Base-by-base conservation (phyloP, 2,888 invertebrate genomes). In the Papilio protenor region DNA sequence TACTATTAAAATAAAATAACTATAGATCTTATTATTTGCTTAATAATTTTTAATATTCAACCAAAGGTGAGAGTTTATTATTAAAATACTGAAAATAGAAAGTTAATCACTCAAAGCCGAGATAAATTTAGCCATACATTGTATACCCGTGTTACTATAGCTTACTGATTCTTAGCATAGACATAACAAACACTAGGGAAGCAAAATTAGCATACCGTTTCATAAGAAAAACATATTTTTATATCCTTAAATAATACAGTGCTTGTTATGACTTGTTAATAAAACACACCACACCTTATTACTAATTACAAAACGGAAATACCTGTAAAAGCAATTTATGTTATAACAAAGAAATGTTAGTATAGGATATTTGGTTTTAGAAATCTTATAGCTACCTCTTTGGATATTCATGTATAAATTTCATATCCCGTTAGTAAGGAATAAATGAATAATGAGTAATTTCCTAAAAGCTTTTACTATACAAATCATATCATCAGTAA, bases 251-350 rank as follows among this genome's bases (percentile, higher is more conserved):
- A 75, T 40, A 55, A 47, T 72, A 72, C 61, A 75, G 72, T 76
- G 78, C 76, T 78, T 76, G 78, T 78, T 78, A 79, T 80, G 77
- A 81, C 79, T 81, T 77, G 80, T 82, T 77, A 77, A 77, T 79
- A 79, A 76, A 89, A 90, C 92, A 94, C 92, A 93, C 92, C 94
- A 94, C 93, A 93, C 93, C 94, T 94, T 94, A 94, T 86, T 84
- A 84, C 92, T 93, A 94, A 85, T 88, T 91, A 93, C 90, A 92
- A 88, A 87, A 89, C 87, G 87, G 87, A 84, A 87, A 86, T 90
- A 87, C 87, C 86, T 89, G 87, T 87, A 84, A 85, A 83, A 86
- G 84, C 85, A 84, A 81, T 83, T 83, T 78, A 78, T 79, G 80
- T 83, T 84, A 71, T 77, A 69, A 59, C 52, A 78, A 86, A 73